Evolutionary conservation across 2,113 vertebrate species (phyloP), one percentile per base, ranked within the genome.

Genomic region (Cheilinus undulatus): DNA sequence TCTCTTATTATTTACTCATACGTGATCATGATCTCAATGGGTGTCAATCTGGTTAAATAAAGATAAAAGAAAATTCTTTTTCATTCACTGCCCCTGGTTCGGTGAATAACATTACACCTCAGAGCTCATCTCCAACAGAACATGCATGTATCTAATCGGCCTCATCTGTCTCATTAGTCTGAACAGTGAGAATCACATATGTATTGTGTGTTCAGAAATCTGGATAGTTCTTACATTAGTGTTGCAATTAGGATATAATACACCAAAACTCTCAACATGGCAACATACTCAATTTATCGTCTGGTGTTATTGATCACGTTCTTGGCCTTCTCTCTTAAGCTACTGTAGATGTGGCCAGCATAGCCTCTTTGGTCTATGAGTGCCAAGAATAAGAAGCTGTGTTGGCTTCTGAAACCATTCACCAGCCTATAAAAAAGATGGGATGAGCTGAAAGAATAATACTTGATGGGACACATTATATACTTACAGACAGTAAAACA

Each of bases 121-220:
- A 53, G 7, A 17, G 40, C 75, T 87, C 74, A 57, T 77, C 74
- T 77, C 3, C 5, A 50, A 54, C 6, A 28, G 53, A 13, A 32
- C 28, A 69, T 63, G 57, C 42, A 64, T 24, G 4, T 34, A 49
- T 28, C 32, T 23, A 34, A 42, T 73, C 23, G 5, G 32, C 5
- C 32, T 34, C 5, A 34, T 34, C 10, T 6, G 10, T 5, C 32
- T 59, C 36, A 58, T 45, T 38, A 58, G 36, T 38, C 17, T 20
- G 32, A 34, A 10, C 32, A 28, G 9, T 36, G 51, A 40, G 49
- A 65, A 7, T 26, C 23, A 27, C 5, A 63, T 36, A 10, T 1
- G 30, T 23, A 17, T 43, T 26, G 10, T 45, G 24, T 50, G 36
- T 6, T 65, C 27, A 54, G 43, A n/a, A n/a, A n/a, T n/a, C n/a